Evolutionary conservation across 2,797 vertebrate species (phyloP), one percentile per base, ranked within the genome.

Genomic region (Siniperca scherzeri): DNA sequence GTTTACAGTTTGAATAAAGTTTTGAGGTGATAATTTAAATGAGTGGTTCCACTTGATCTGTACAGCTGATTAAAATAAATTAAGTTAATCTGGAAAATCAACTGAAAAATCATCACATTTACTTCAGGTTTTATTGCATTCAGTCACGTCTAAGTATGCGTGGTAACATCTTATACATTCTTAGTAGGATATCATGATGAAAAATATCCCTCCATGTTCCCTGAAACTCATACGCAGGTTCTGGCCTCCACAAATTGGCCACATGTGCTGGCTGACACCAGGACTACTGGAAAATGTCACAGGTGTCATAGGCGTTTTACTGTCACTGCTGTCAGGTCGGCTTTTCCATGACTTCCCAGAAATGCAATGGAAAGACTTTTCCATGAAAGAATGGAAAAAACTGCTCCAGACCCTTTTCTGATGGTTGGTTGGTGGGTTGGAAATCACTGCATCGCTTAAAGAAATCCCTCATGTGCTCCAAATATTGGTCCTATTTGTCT

Each of bases 251-350:
- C 67, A 90, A 83, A 89, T 79, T 81, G 88, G 85, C 89, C 84
- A 89, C 89, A 91, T 92, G 82, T 93, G 91, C 92, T 92, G 86
- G 83, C 93, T 90, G 88, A 93, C 90, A 93, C 73, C 33, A 48
- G 71, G 79, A 84, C 89, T 76, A 84, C 93, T 95, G 95, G 94
- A 94, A 95, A 95, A 92, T 94, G 91, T 96, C 95, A 94, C 90
- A 92, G 93, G 93, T 95, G 93, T 95, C 87, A 74, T 67, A 78
- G 77, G 76, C 86, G 4, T 92, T 94, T 94, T 93, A 94, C 92
- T 93, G 94, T 94, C 91, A 89, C 87, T 80, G 84, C 88, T 92
- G 92, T 94, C 93, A 92, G 91, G 82, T 93, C 67, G 60, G 81
- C 83, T 92, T 93, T 93, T 94, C 92, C 92, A 87, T 77, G 83